phyloP scores from a whole-genome alignment of 2,113 vertebrate genomes.

The Pachycephala philippinensis region DNA sequence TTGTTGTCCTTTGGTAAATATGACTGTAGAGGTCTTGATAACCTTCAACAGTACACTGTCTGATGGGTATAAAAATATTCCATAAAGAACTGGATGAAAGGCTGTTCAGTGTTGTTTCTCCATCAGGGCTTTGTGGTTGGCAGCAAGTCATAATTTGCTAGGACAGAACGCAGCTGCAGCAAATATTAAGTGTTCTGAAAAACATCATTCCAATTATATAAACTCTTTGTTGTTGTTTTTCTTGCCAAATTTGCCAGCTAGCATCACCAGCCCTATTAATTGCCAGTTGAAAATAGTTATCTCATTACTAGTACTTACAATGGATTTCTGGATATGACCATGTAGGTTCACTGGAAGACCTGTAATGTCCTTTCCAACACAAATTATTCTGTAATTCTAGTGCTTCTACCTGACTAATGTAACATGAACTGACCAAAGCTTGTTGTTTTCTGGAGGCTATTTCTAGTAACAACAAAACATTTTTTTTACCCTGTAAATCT shows the following conservation, averaged over 20 bases:
- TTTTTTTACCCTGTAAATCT: neutral
- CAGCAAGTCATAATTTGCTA: neutral
- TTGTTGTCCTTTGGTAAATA: neutral
- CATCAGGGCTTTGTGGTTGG: neutral
- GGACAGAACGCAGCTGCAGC: neutral
- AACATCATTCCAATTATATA: neutral
- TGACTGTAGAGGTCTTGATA: neutral
- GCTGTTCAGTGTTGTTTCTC: neutral
- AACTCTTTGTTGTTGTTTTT: neutral
- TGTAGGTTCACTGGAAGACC: neutral
- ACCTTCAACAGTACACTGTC: neutral
- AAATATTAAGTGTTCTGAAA: neutral
- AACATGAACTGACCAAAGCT: neutral
- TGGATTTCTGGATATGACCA: neutral
- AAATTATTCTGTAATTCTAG: neutral
- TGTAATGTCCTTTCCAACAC: neutral
- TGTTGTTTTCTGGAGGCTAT: neutral
- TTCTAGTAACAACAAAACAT: neutral
- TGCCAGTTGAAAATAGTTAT: neutral
- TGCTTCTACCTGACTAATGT: neutral
- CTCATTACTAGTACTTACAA: neutral
- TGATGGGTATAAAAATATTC: neutral
- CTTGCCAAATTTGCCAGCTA: neutral
- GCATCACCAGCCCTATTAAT: neutral
- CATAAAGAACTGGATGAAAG: neutral